phyloP scores from a whole-genome alignment of 2,113 vertebrate genomes.

The Coryphaenoides rupestris region DNA sequence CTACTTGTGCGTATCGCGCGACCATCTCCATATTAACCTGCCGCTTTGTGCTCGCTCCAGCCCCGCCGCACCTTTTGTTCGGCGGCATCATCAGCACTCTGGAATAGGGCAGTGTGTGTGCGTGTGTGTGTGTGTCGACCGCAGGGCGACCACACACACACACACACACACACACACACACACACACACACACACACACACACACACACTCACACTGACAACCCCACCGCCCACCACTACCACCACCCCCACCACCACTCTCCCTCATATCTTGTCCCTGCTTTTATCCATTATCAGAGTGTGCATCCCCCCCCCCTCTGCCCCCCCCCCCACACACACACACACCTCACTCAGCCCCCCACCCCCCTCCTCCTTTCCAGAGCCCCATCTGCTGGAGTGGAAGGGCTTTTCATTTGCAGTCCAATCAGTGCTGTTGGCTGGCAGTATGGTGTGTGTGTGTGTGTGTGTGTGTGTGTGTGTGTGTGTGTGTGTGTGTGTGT shows the following conservation, averaged over 20 bases:
- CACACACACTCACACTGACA: not conserved
- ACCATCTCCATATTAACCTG: slow-evolving; percentile 63
- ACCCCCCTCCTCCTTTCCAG: not conserved
- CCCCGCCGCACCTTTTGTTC: slow-evolving; percentile 26
- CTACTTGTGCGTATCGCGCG: slow-evolving; percentile 35
- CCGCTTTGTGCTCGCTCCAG: slow-evolving; percentile 44
- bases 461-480: slow-evolving; percentile 64
- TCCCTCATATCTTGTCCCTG: not conserved
- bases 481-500: slow-evolving; percentile 66
- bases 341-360: not conserved
- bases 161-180: not conserved
- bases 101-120: slow-evolving; percentile 4
- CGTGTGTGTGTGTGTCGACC: not conserved
- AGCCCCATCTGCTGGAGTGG: slow-evolving; percentile 49
- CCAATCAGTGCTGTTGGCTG: slow-evolving; percentile 43
- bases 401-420: slow-evolving; percentile 54
- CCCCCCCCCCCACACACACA: not conserved
- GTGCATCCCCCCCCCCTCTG: not conserved
- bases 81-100: slow-evolving; percentile 33
- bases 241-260: not conserved
- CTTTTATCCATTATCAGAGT: slow-evolving; percentile 4
- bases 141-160: no score
- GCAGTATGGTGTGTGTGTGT: slow-evolving; percentile 56
- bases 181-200: not conserved
- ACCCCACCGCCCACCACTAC: no score